Conservation (phyloP, 2,113 vertebrate genomes). For the Balaeniceps rex region DNA sequence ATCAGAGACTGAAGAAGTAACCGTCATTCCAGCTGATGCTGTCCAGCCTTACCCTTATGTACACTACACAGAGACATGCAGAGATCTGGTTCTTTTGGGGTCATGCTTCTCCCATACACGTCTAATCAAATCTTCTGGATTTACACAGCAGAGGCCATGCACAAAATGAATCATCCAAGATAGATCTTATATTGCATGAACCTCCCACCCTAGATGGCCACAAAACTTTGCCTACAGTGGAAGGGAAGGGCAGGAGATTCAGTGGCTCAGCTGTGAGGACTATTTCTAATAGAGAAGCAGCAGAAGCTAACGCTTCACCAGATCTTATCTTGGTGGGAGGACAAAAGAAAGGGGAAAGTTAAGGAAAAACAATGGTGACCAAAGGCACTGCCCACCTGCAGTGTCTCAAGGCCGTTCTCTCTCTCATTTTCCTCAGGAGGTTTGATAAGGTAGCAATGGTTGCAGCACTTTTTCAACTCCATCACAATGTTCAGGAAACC, state of each 20-base stretch:
- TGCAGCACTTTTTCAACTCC: conserved; percentile 99
- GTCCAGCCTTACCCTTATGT: neutral
- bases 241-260: neutral
- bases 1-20: conserved; percentile 80
- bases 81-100: neutral
- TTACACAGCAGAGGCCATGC: neutral
- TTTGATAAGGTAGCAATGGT: conserved; percentile 94
- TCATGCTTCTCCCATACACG: neutral
- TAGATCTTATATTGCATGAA: neutral
- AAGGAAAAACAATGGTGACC: neutral
- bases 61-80: neutral
- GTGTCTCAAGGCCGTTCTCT: conserved; percentile 78
- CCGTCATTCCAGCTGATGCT: neutral
- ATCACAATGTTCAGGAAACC: conserved; percentile 98
- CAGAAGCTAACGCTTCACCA: neutral
- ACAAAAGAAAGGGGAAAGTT: neutral
- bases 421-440: conserved; percentile 84
- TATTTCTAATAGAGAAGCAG: neutral
- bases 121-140: neutral
- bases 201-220: neutral
- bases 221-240: neutral
- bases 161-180: neutral
- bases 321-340: neutral
- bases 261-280: neutral
- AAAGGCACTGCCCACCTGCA: conserved; percentile 71